Conservation (phyloP, 2,797 vertebrate species). For the Macropodus opercularis region DNA sequence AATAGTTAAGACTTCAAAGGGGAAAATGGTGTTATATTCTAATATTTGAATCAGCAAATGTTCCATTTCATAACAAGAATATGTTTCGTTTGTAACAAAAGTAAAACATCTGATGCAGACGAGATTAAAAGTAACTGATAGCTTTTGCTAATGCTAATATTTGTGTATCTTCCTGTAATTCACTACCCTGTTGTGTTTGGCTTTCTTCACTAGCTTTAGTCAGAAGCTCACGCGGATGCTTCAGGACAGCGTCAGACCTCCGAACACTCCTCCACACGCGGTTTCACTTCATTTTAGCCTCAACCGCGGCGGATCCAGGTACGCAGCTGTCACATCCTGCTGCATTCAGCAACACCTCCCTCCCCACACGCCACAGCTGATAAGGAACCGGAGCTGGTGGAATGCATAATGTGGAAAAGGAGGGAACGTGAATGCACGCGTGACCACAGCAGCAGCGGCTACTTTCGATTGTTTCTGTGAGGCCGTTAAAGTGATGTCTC, state of each 20-base stretch:
- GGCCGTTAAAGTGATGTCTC: conserved; percentile 22
- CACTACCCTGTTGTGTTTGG: not conserved
- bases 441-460: not conserved
- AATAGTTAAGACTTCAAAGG: conserved; percentile 17
- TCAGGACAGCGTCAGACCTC: conserved; percentile 15
- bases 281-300: conserved; percentile 49
- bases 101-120: not conserved
- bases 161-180: not conserved
- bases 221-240: conserved; percentile 7
- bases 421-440: not conserved
- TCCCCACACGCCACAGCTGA: conserved; percentile 58
- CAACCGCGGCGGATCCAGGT: conserved; percentile 51
- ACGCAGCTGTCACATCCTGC: conserved; percentile 55
- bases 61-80: not conserved
- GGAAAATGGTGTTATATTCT: not conserved
- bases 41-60: conserved; percentile 4
- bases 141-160: too few relatives aligned
- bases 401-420: conserved; percentile 21
- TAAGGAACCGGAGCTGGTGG: conserved; percentile 35
- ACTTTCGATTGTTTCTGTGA: not conserved
- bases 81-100: not conserved
- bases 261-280: conserved; percentile 15
- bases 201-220: conserved; percentile 5
- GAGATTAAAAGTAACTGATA: not conserved
- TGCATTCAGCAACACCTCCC: conserved; percentile 42